Evolutionary conservation across 1,140 invertebrate genomes (phyloP), one percentile per base, ranked within the genome.

Genomic region (Theocolax elegans): DNA sequence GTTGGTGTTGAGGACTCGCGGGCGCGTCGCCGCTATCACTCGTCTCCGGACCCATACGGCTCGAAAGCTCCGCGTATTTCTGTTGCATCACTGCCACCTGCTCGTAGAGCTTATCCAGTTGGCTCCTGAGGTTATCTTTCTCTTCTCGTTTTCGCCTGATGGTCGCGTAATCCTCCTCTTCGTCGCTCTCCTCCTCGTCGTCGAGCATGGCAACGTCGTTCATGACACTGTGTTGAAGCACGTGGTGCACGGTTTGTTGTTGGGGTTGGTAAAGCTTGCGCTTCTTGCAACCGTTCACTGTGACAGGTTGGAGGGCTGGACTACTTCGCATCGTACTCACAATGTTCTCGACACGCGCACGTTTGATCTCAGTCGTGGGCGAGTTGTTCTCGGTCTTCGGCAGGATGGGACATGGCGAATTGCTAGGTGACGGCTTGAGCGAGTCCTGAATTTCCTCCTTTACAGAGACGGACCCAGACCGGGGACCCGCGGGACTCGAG

Each of bases 231-330:
- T 84, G 83, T 19, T 86, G 84, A 51, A 72, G 73, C 31, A 84
- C 83, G 67, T 83, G 83, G 71, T 86, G 83, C 21, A 81, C 81
- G 6, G 82, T 84, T 80, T 97, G 95, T 78, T 97, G 96, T 80
- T 97, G 95, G 1, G 97, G 97, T 76, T 97, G 95, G 81, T 97
- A 97, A n/a, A 98, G 88, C 84, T 98, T 99, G 21, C 97, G 89
- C 86, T 98, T 98, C 82, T 97, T 97, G 87, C 94, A 97, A 46
- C 94, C 96, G 83, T 95, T 96, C 64, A 95, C 93, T 82, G 91
- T 89, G 6, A 89, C 88, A 42, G 90, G 87, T 75, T 89, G 87
- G 17, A 92, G 88, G 25, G 90, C 91, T 8, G 94, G 93, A 76
- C 93, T 94, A 74, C 93, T 92, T 67, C 94, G 89, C 93, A 97